Evolutionary conservation across 2,888 invertebrate species (phyloP).

Genomic region (Nephrocerus scutellatus): DNA sequence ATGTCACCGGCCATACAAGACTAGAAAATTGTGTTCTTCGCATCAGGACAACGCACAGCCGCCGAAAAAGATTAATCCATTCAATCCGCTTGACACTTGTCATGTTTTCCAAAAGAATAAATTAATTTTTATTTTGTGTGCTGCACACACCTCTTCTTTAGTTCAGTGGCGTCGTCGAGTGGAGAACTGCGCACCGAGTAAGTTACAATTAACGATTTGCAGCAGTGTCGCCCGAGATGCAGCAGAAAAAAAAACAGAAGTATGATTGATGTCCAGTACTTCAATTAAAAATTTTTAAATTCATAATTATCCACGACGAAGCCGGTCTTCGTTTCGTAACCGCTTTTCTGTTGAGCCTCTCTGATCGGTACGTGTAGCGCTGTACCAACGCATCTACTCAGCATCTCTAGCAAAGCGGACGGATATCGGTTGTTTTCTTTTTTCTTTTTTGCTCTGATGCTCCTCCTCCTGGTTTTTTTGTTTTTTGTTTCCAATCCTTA

Average conservation of each 20-base stretch:
- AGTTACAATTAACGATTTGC: too few species aligned
- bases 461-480: neutral
- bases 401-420: too few species aligned
- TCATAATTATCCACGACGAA: slow-evolving; percentile 21
- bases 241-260: slow-evolving; percentile 1
- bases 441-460: slow-evolving; percentile 1
- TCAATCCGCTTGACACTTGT: slow-evolving; percentile 24
- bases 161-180: neutral
- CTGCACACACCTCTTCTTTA: slow-evolving; percentile 18
- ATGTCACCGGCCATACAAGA: neutral
- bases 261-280: slow-evolving; percentile 23
- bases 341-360: too few species aligned
- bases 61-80: slow-evolving; percentile 21
- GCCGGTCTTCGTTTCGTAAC: too few species aligned
- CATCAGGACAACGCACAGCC: too few species aligned
- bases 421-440: too few species aligned
- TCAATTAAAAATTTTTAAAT: slow-evolving; percentile 19
- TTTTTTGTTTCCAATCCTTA: neutral
- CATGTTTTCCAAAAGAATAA: slow-evolving; percentile 22
- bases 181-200: neutral
- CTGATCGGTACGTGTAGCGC: too few species aligned
- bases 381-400: too few species aligned
- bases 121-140: slow-evolving; percentile 24
- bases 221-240: neutral
- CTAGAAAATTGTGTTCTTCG: neutral